Evolutionary conservation across 1,140 invertebrate species (phyloP).

Genomic region (Euschistus heros): DNA sequence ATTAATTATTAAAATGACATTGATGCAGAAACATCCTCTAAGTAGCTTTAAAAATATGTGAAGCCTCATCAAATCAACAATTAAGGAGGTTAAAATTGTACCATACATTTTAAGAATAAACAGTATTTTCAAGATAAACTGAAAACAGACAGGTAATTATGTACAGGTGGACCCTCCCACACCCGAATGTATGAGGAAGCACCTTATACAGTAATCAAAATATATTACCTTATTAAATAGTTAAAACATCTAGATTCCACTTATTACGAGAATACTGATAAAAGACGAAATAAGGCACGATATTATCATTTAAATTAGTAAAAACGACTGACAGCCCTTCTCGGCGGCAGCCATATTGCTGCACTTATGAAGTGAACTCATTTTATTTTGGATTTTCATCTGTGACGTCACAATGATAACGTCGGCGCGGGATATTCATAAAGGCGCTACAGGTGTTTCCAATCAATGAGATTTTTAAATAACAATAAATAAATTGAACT

Average conservation of each 20-base stretch:
- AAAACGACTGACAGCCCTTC: not conserved
- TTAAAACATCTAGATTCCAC: not conserved
- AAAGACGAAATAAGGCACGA: constrained; percentile 2
- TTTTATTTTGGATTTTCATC: not conserved
- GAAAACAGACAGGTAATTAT: not conserved
- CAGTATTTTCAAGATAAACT: too few species aligned
- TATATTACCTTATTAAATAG: not conserved
- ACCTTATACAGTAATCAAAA: too few species aligned
- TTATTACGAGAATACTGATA: constrained; percentile 1
- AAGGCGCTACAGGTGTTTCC: not conserved
- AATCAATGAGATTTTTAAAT: too few species aligned
- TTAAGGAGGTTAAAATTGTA: too few species aligned
- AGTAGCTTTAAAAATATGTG: too few species aligned
- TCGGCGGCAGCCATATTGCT: constrained; percentile 12
- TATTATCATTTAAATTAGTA: not conserved
- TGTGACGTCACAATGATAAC: not conserved
- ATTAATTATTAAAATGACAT: not conserved
- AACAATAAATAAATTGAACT: too few species aligned
- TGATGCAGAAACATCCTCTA: too few species aligned
- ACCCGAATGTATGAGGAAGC: not conserved
- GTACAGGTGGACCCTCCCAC: constrained; percentile 14
- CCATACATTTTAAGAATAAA: too few species aligned
- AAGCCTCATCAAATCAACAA: too few species aligned
- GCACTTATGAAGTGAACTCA: not conserved
- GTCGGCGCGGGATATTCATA: constrained; percentile 2